phyloP scores from a whole-genome alignment of 92 coral and sea anemone species.

The Heteractis magnifica region DNA sequence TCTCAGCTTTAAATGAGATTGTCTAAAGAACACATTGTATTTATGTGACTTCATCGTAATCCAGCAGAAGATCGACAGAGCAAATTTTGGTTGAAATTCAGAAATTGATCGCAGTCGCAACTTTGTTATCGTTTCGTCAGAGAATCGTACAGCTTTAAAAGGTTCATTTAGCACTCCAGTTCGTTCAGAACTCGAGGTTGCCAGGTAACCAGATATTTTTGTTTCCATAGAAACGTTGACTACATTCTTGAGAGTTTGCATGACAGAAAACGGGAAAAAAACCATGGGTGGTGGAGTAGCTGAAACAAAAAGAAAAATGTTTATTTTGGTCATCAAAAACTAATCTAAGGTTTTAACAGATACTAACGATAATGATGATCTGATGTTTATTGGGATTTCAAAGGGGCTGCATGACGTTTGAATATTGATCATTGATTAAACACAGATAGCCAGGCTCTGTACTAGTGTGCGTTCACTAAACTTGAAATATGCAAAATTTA shows the following conservation, averaged over 20 bases:
- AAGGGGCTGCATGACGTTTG: too few species aligned
- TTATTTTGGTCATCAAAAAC: background rate
- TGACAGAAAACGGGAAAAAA: constrained; percentile 12
- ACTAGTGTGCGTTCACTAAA: too few species aligned
- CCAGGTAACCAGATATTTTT: background rate
- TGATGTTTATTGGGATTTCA: too few species aligned
- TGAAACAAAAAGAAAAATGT: background rate
- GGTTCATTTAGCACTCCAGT: constrained; percentile 15
- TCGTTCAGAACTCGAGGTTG: background rate
- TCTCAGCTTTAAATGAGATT: background rate
- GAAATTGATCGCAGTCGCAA: background rate
- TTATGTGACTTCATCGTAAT: background rate
- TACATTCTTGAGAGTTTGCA: constrained; percentile 9
- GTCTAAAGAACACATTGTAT: background rate
- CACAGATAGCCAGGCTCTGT: too few species aligned
- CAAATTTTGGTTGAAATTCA: background rate
- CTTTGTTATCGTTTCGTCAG: background rate
- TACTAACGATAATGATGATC: background rate
- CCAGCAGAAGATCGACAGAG: background rate
- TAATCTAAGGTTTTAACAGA: background rate
- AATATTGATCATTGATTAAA: too few species aligned
- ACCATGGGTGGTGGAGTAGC: constrained; percentile 9
- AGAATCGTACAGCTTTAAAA: constrained; percentile 2
- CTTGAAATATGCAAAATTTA: too few species aligned
- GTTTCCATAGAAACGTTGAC: background rate